These are phyloP conservation scores for Gibbula magus DNA, from an alignment of 2,888 invertebrate genomes.

Conservation along the genomic window DNA sequence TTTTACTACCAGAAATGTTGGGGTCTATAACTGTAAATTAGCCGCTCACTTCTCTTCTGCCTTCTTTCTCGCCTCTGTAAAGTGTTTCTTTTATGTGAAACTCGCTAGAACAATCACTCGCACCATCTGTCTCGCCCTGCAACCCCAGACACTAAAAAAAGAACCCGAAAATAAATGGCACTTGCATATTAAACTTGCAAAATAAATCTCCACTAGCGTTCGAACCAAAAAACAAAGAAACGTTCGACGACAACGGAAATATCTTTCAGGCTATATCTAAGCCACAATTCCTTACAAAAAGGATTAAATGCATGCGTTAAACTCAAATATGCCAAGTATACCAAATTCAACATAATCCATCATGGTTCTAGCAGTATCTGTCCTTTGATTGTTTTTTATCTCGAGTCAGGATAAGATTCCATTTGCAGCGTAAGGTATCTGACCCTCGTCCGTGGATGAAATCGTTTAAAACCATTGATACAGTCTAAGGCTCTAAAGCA, in stretches of 20 bases:
- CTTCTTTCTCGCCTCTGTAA: constrained; percentile 14
- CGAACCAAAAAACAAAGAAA: no score
- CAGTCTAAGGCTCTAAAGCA: neutral
- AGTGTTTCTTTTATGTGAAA: constrained; percentile 25
- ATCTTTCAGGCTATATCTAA: no score
- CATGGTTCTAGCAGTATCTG: no score
- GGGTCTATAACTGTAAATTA: constrained; percentile 18
- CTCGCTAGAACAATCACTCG: constrained; percentile 8
- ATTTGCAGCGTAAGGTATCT: no score
- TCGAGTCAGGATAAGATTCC: no score
- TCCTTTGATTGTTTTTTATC: no score
- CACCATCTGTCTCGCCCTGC: constrained; percentile 9
- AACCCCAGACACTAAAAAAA: constrained; percentile 1
- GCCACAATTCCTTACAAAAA: no score
- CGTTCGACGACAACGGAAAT: no score
- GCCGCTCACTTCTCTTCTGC: neutral
- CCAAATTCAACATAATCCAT: no score
- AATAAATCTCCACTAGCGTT: neutral
- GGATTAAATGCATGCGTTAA: no score
- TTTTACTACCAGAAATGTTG: constrained; percentile 1
- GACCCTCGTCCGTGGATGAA: neutral
- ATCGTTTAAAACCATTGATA: constrained; percentile 10
- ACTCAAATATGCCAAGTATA: no score
- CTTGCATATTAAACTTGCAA: constrained; percentile 2
- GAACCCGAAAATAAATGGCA: constrained; percentile 8